These are phyloP conservation scores for Chrysocyon brachyurus DNA, from an alignment of 2,797 vertebrate genomes.

Conservation along the genomic window DNA sequence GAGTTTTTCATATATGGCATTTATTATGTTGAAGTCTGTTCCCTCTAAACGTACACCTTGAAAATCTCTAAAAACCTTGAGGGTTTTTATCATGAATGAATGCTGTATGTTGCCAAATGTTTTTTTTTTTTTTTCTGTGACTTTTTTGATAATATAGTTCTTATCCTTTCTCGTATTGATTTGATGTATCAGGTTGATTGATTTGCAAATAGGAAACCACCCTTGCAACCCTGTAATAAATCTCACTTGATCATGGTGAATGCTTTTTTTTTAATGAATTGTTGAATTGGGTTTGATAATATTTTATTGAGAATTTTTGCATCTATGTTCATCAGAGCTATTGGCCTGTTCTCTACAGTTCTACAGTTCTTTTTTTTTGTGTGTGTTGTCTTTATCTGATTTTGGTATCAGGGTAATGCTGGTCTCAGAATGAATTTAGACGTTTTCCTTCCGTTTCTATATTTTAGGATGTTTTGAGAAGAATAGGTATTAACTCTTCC, in stretches of 20 bases:
- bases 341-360: not conserved
- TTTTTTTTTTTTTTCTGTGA: not conserved
- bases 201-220: not conserved
- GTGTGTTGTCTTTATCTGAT: not conserved
- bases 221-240: not conserved
- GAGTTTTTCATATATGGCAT: not conserved
- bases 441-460: not conserved
- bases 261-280: not conserved
- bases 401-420: not conserved
- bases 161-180: not conserved
- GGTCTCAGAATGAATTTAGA: not conserved
- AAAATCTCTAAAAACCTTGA: not conserved
- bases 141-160: not conserved
- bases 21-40: not conserved
- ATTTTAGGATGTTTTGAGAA: not conserved
- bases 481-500: not conserved
- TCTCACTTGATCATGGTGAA: not conserved
- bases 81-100: not conserved
- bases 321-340: not conserved
- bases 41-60: not conserved
- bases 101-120: not conserved
- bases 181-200: not conserved
- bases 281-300: not conserved
- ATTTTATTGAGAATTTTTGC: not conserved
- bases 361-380: not conserved